These are phyloP conservation scores for Acrocephalus scirpaceus DNA, from an alignment of 2,797 vertebrate genomes.

Conservation along the genomic window DNA sequence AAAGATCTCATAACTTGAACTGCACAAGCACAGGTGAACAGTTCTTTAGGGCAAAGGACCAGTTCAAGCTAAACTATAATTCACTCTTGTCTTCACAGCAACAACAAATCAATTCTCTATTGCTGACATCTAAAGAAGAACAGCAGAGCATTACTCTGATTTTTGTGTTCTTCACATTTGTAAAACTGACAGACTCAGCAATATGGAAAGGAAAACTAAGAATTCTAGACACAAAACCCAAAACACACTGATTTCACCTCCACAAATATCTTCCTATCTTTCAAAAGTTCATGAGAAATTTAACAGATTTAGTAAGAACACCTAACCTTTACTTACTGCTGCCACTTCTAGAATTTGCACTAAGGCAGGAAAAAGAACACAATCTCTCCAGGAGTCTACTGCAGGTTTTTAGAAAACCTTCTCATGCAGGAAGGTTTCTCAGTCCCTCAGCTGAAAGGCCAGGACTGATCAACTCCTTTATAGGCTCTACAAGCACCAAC, in stretches of 20 bases:
- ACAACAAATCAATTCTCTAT: background rate
- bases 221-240: background rate
- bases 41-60: background rate
- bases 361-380: background rate
- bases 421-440: background rate
- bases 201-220: background rate
- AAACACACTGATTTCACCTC: background rate
- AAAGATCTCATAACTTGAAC: background rate
- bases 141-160: background rate
- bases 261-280: background rate
- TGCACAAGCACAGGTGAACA: background rate
- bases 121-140: background rate
- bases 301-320: background rate
- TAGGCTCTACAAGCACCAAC: background rate
- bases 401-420: background rate
- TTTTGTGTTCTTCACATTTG: background rate
- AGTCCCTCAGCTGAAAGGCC: background rate
- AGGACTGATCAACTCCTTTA: background rate
- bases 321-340: background rate
- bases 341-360: background rate
- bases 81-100: background rate
- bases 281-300: background rate
- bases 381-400: background rate
- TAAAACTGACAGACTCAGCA: background rate
- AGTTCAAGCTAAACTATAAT: background rate